Evolutionary conservation across 2,797 vertebrate genomes (phyloP), one percentile per base, ranked within the genome.

Genomic region (Neostethus bicornis): DNA sequence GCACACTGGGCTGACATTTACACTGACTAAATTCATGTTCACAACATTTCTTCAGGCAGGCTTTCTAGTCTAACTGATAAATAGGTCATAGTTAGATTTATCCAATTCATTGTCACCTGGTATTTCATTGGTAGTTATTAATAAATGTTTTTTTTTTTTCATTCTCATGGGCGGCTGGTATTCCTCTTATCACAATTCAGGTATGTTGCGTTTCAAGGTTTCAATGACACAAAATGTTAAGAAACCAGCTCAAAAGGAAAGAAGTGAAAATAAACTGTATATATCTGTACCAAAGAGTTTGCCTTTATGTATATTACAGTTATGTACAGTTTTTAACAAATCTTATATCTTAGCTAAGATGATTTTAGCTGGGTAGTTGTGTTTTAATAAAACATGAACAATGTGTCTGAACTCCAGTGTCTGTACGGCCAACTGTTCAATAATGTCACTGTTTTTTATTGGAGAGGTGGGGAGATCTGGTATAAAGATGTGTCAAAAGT

Each of bases 231-330:
- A 16, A 80, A 62, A 60, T 75, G 75, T 79, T 73, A 58, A 72
- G 67, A 66, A 81, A 75, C 77, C 80, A 64, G 66, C 64, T 50
- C 47, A 66, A 85, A 79, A 60, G 60, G 62, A 70, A 66, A 51
- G 73, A 80, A 69, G 52, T 67, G 62, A 60, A 77, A 87, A 85
- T 79, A 80, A 86, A 84, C 69, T 92, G 87, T 92, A 89, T 90
- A 91, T 92, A 91, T 91, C 81, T 91, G 89, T 92, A 92, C 91
- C 92, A 92, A 93, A 92, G 91, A 92, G 85, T 92, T 92, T 91
- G 90, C 90, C 90, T 92, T 91, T 90, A 89, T 92, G 89, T 92
- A 92, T 91, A 92, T 92, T 88, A 90, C 87, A 90, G 89, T 91
- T 89, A 84, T 93, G 92, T 92, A 92, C 91, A 92, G 91, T 92